phyloP scores from a whole-genome alignment of 2,888 invertebrate genomes.

The Metacarcinus magister region DNA sequence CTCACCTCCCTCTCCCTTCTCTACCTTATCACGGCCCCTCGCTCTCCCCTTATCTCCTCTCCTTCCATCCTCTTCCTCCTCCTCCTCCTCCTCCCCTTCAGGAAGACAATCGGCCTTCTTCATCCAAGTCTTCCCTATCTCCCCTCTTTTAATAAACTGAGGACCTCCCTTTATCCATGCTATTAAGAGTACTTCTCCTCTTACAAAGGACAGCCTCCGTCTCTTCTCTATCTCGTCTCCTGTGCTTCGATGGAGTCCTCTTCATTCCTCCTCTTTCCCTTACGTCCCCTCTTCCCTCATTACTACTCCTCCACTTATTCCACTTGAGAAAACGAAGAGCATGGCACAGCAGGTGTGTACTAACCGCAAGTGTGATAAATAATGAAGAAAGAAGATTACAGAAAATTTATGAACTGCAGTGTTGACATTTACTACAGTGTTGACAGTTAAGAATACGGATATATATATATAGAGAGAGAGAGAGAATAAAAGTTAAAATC shows the following conservation, averaged over 20 bases:
- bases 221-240: neutral
- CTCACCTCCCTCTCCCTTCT: constrained; percentile 35
- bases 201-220: neutral
- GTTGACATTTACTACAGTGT: too few relatives aligned
- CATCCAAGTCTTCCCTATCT: neutral
- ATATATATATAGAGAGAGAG: neutral
- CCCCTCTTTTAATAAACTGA: neutral
- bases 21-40: constrained; percentile 39
- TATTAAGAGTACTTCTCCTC: constrained; percentile 21
- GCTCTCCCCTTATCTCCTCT: constrained; percentile 38
- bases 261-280: neutral
- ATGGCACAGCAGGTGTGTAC: neutral
- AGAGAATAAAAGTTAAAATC: neutral
- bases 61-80: neutral
- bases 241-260: neutral
- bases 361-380: neutral
- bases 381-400: neutral
- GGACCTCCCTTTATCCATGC: neutral
- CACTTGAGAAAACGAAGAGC: neutral
- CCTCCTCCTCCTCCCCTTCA: neutral
- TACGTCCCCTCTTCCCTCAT: neutral
- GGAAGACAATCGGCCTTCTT: neutral
- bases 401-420: too few relatives aligned
- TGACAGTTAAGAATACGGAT: neutral
- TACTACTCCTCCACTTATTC: neutral